Evolutionary conservation across 2,888 invertebrate species (phyloP).

Genomic region (Embidobia sp.): DNA sequence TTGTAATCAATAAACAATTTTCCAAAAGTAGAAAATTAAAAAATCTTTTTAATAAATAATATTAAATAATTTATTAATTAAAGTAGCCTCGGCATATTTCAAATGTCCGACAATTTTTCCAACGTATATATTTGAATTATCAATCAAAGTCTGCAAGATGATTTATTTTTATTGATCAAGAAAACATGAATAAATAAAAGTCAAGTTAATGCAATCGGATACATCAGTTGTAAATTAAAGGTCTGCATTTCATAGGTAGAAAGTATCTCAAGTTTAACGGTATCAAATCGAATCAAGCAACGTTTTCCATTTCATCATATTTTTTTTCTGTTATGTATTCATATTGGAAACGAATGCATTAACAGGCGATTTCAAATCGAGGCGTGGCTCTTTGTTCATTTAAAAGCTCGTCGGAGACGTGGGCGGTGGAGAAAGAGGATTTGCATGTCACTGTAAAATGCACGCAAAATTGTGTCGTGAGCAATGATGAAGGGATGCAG

Average conservation of each 20-base stretch:
- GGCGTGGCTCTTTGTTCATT: constrained; percentile 63
- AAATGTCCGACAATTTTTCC: no score
- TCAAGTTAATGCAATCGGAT: constrained; percentile 13
- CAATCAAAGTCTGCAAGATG: no score
- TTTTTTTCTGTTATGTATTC: constrained; percentile 44
- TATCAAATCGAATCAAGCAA: constrained; percentile 25
- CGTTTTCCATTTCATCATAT: constrained; percentile 1
- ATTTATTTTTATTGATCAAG: not conserved
- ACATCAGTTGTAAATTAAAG: constrained; percentile 31
- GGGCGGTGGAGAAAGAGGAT: constrained; percentile 53
- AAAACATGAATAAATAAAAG: constrained; percentile 12
- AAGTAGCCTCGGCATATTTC: no score
- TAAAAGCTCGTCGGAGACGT: constrained; percentile 46
- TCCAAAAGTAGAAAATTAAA: no score
- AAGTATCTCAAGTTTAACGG: constrained; percentile 30
- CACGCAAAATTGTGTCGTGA: constrained; percentile 52
- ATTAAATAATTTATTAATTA: no score
- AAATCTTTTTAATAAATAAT: no score
- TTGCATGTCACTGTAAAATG: constrained; percentile 55
- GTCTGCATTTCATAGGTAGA: constrained; percentile 36
- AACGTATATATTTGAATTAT: no score
- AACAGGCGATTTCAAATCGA: constrained; percentile 43
- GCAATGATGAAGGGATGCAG: constrained; percentile 41
- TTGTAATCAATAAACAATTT: no score
- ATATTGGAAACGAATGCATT: constrained; percentile 46